Evolutionary conservation across 2,113 vertebrate species (phyloP), one percentile per base, ranked within the genome.

Genomic region (Hypomesus transpacificus): DNA sequence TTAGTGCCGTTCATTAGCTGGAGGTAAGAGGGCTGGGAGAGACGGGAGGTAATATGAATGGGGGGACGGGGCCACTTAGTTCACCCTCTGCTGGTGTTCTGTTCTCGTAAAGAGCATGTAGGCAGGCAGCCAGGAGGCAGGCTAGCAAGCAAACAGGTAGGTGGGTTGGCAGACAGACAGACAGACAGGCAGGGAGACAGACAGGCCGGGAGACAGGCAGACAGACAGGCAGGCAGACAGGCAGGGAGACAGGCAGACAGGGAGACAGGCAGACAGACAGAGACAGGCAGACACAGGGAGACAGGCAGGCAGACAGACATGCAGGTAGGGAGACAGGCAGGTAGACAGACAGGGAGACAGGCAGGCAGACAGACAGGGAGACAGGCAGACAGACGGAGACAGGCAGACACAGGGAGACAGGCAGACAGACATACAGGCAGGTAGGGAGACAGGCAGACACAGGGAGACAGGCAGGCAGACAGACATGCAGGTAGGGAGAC

Each of bases 1-100:
- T 75, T 58, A 60, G 69, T 77, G 71, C 67, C 69, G 78, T 77
- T 82, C 74, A 77, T 76, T 86, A 81, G 63, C 46, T 4, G 21
- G 24, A 52, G 65, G 46, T 46, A 63, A 66, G 70, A 57, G 63
- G 63, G 18, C 34, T 58, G 20, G 26, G 22, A 71, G 59, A 71
- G 69, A 68, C n/a, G 59, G 46, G 54, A 21, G 22, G 13, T 18
- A 14, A 4, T 9, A 18, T 9, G 24, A 26, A 26, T 3, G 24
- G 24, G 24, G 24, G 24, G 24, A 26, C 24, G 24, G 16, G 5
- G 31, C 3, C 17, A 26, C 26, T 61, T 26, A 34, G 17, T 31
- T 28, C 4, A 26, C 17, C 18, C 17, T 62, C 17, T 39, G 26
- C 26, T 64, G 31, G 62, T 28, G 61, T 60, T 75, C 61, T 69